phyloP scores from a whole-genome alignment of 2,888 invertebrate species.

The Sussaba pulchella region DNA sequence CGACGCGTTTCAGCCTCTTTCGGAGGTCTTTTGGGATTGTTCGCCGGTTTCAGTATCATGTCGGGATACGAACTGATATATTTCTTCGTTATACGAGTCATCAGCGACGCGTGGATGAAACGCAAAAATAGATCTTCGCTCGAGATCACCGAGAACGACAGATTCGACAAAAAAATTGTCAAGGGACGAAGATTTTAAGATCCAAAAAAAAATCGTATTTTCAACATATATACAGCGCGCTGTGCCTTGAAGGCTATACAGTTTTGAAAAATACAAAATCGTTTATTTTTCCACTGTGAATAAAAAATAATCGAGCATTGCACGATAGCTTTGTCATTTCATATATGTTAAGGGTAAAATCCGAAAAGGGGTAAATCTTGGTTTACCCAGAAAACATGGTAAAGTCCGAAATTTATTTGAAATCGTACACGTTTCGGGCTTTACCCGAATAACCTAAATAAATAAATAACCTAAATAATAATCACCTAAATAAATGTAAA shows the following conservation, averaged over 20 bases:
- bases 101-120: constrained; percentile 66
- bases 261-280: neutral
- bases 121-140: constrained; percentile 38
- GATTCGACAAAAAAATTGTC: neutral
- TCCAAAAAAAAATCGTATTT: constrained; percentile 6
- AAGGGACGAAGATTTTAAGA: constrained; percentile 50
- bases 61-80: constrained; percentile 88
- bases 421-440: too few relatives aligned
- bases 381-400: too few relatives aligned
- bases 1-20: constrained; percentile 88
- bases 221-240: constrained; percentile 22
- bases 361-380: too few relatives aligned
- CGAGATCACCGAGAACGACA: constrained; percentile 17
- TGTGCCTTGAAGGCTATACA: neutral
- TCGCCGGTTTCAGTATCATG: constrained; percentile 90
- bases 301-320: neutral
- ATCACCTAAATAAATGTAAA: too few relatives aligned
- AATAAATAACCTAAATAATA: too few relatives aligned
- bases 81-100: constrained; percentile 86
- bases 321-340: neutral
- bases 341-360: too few relatives aligned
- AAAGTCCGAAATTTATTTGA: too few relatives aligned
- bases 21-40: constrained; percentile 89
- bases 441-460: too few relatives aligned
- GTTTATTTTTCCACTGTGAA: neutral